A percentile compares a stretch with the other conserved stretches of the same genome.
Conservation (phyloP, 2,888 invertebrate genomes). For the Agonopterix heracliana region DNA sequence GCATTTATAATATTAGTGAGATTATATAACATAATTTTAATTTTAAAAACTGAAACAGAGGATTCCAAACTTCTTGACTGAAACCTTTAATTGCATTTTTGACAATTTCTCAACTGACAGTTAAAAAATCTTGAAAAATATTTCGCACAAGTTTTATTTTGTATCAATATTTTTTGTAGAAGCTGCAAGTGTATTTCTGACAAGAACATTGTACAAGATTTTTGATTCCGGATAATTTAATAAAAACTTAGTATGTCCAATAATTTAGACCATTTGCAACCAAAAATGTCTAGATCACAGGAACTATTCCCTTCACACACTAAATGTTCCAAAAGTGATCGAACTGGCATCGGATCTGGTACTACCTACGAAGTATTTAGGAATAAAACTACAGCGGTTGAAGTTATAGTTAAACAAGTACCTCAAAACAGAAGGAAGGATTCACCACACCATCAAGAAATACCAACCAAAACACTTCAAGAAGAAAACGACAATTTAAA, state of each 20-base stretch:
- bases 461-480: constrained; percentile 18
- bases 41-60: too few relatives aligned
- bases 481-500: constrained; percentile 36
- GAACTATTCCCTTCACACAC: constrained; percentile 15
- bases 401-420: constrained; percentile 55
- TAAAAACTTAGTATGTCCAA: neutral
- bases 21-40: too few relatives aligned
- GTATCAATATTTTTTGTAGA: constrained; percentile 6
- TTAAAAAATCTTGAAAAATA: too few relatives aligned
- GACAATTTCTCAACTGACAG: too few relatives aligned
- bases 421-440: constrained; percentile 27
- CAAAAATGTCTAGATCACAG: constrained; percentile 22
- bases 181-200: constrained; percentile 25
- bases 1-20: too few relatives aligned
- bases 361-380: constrained; percentile 49
- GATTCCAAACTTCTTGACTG: too few relatives aligned
- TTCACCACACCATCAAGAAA: constrained; percentile 8
- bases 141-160: too few relatives aligned
- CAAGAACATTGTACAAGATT: too few relatives aligned
- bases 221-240: constrained; percentile 14
- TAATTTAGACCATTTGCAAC: neutral
- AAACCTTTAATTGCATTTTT: too few relatives aligned
- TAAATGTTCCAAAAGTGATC: constrained; percentile 5
- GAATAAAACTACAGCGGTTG: constrained; percentile 56
- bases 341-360: constrained; percentile 21